Percentiles rank a stretch among this genome's conserved stretches.
Evolutionary conservation across 2,888 invertebrate genomes (phyloP).

Genomic region (Dryococelus australis): DNA sequence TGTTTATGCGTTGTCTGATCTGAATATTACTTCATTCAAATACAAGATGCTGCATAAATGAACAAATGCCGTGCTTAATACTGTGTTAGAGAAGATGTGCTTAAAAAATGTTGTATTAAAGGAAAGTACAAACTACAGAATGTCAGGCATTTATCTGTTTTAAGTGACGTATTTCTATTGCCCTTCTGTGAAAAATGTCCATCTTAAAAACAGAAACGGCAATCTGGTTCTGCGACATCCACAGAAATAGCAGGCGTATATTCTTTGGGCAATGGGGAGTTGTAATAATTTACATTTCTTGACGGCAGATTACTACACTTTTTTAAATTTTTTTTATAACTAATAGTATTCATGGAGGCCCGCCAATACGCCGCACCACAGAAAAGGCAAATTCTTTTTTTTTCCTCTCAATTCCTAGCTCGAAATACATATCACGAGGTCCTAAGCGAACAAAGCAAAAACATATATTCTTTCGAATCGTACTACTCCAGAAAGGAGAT

Average conservation of each 20-base stretch:
- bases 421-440: conserved; percentile 1
- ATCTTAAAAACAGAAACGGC: background rate
- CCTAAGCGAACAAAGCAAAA: conserved; percentile 16
- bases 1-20: too few relatives aligned
- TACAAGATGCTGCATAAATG: too few relatives aligned
- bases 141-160: too few relatives aligned
- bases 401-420: background rate
- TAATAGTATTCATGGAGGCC: background rate
- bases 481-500: background rate
- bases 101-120: too few relatives aligned
- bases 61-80: too few relatives aligned
- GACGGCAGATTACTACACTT: background rate
- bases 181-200: too few relatives aligned
- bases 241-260: background rate
- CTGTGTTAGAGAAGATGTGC: too few relatives aligned
- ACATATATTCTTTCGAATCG: conserved; percentile 8
- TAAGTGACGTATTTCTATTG: too few relatives aligned
- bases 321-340: background rate
- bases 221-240: background rate
- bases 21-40: too few relatives aligned
- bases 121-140: too few relatives aligned
- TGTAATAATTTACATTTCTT: background rate
- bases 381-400: background rate
- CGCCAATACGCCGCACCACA: background rate
- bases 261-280: background rate